Evolutionary conservation across 2,113 vertebrate genomes (phyloP).

Genomic region (Amia ocellicauda): DNA sequence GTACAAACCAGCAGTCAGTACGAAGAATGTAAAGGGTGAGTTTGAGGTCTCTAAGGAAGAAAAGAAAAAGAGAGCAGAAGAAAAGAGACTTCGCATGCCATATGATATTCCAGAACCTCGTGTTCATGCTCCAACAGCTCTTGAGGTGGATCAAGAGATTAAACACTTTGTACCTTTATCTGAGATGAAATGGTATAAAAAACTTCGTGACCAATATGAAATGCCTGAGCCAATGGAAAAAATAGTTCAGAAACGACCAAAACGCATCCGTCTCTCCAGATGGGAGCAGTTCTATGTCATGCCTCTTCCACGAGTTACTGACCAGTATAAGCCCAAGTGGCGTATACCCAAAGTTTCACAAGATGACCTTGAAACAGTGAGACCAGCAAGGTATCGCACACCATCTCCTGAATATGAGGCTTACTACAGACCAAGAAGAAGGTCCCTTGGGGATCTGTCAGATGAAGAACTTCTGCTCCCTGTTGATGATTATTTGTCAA

Average conservation of each 20-base stretch:
- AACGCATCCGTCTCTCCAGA: constrained; percentile 92
- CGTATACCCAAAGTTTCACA: constrained; percentile 81
- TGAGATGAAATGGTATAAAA: constrained; percentile 99
- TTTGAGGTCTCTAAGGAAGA: constrained; percentile 79
- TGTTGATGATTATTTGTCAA: constrained; percentile 86
- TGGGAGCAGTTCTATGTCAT: constrained; percentile 98
- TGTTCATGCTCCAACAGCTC: constrained; percentile 56
- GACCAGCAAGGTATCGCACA: constrained; percentile 81
- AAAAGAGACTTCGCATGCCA: constrained; percentile 88
- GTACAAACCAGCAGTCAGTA: constrained; percentile 88
- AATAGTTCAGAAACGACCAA: constrained; percentile 83
- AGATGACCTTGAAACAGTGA: constrained; percentile 92
- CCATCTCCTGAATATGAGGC: constrained; percentile 84
- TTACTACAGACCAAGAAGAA: constrained; percentile 80
- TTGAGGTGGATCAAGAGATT: constrained; percentile 86
- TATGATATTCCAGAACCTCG: constrained; percentile 85
- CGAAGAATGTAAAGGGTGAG: constrained; percentile 86
- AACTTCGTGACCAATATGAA: constrained; percentile 90
- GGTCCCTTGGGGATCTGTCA: constrained; percentile 88
- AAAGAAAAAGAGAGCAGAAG: constrained; percentile 76
- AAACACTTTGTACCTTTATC: constrained; percentile 92
- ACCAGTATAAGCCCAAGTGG: constrained; percentile 93
- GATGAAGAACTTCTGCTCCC: constrained; percentile 94
- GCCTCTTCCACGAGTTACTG: constrained; percentile 89
- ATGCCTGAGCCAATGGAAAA: constrained; percentile 93